Evolutionary conservation across 2,888 invertebrate species (phyloP).

Genomic region (Anticlea derivata): DNA sequence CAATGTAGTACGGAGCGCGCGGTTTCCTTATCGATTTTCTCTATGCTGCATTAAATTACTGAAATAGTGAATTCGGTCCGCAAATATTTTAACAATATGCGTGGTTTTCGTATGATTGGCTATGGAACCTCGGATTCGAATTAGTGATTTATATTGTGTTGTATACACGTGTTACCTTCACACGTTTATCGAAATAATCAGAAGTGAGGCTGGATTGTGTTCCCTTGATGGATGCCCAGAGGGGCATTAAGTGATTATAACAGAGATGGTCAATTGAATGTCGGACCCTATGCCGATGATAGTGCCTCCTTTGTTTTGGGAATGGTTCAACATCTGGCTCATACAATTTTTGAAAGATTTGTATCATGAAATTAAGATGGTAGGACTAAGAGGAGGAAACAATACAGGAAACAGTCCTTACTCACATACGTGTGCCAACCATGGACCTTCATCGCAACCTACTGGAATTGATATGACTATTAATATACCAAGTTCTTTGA

Average conservation of each 20-base stretch:
- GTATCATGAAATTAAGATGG: constrained; percentile 81
- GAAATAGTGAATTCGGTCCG: constrained; percentile 72
- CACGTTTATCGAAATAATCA: constrained; percentile 16
- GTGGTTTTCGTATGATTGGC: constrained; percentile 49
- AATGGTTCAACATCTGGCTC: constrained; percentile 79
- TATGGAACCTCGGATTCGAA: constrained; percentile 44
- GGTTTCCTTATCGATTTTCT: constrained; percentile 82
- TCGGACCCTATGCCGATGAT: constrained; percentile 65
- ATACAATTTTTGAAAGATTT: constrained; percentile 74
- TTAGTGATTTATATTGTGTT: constrained; percentile 42
- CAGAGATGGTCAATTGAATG: constrained; percentile 32
- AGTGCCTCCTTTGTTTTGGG: constrained; percentile 73
- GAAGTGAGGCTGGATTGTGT: constrained; percentile 19
- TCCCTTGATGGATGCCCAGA: constrained; percentile 28
- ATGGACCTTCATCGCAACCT: constrained; percentile 62
- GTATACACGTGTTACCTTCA: constrained; percentile 31
- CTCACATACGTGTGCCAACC: constrained; percentile 62
- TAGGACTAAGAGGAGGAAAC: constrained; percentile 71
- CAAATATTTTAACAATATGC: constrained; percentile 63
- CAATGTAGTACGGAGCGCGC: constrained; percentile 72
- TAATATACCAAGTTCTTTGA: constrained; percentile 66
- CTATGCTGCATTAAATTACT: constrained; percentile 79
- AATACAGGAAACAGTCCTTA: constrained; percentile 62
- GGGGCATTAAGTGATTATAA: constrained; percentile 31
- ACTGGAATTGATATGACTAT: constrained; percentile 62